Percentiles rank a stretch among this genome's conserved stretches.
These are phyloP conservation scores for Hyalella azteca DNA, from an alignment of 2,888 invertebrate species.

Conservation along the genomic window DNA sequence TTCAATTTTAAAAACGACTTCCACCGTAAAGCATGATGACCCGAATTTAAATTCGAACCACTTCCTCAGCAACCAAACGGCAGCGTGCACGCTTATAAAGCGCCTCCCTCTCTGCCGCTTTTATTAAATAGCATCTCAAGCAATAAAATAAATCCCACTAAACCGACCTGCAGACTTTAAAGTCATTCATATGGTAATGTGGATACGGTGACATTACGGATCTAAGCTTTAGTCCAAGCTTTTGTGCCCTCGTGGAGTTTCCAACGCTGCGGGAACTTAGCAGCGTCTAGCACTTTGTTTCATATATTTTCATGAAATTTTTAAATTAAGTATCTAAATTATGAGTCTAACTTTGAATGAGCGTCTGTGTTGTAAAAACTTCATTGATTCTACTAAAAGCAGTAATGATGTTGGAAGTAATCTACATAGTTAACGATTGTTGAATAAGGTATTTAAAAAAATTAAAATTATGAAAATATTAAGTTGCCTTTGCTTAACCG, in stretches of 20 bases:
- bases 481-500: no score
- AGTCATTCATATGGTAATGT: conserved; percentile 27
- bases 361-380: no score
- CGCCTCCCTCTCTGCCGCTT: conserved; percentile 14
- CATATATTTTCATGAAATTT: no score
- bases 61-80: conserved; percentile 17
- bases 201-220: conserved; percentile 9
- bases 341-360: no score
- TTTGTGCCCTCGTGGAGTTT: background rate
- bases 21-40: conserved; percentile 25
- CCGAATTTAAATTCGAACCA: conserved; percentile 12
- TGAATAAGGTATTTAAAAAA: no score
- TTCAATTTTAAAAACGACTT: conserved; percentile 25
- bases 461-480: no score
- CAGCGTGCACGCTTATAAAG: background rate
- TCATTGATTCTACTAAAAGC: no score
- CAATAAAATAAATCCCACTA: conserved; percentile 22
- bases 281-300: no score
- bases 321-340: no score
- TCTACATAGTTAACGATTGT: no score
- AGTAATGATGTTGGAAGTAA: no score
- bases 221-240: background rate
- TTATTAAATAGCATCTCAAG: conserved; percentile 21
- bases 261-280: no score
- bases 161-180: conserved; percentile 29